Evolutionary conservation across 2,888 invertebrate species (phyloP).

Genomic region (Entomobrya proxima): DNA sequence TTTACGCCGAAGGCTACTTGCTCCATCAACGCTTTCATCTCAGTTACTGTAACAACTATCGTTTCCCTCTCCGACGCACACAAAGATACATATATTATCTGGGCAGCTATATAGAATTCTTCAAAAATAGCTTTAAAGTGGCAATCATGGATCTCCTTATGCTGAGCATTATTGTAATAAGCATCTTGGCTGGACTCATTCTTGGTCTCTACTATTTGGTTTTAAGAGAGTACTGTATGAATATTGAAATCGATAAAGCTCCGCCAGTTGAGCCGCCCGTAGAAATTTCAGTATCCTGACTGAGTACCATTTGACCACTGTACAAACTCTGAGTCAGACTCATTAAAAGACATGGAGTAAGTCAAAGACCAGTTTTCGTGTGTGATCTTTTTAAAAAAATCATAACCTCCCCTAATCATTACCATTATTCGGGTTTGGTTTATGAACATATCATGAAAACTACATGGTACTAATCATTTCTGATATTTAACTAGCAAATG

Average conservation of each 20-base stretch:
- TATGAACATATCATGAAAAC: no score
- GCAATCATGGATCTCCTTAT: conserved; percentile 74
- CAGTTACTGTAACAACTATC: conserved; percentile 26
- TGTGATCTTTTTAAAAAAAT: no score
- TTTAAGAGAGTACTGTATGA: conserved; percentile 73
- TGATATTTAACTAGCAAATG: no score
- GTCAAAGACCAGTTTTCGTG: no score
- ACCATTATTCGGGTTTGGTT: no score
- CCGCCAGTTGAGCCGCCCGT: conserved; percentile 60
- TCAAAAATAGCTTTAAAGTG: background rate
- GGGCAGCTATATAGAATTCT: background rate
- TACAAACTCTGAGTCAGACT: conserved; percentile 1
- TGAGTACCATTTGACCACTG: conserved; percentile 48
- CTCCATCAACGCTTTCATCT: conserved; percentile 23
- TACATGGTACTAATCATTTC: no score
- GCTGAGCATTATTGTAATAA: conserved; percentile 74
- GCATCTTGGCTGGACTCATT: conserved; percentile 74
- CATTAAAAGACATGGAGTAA: conserved; percentile 26
- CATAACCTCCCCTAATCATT: no score
- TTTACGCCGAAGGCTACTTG: background rate
- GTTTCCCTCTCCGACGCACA: background rate
- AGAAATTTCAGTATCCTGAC: conserved; percentile 64
- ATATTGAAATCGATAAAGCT: conserved; percentile 67
- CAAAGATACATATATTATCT: background rate
- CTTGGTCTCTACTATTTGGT: conserved; percentile 74